phyloP scores from a whole-genome alignment of 2,888 invertebrate species.

The Hyppa rectilinea region DNA sequence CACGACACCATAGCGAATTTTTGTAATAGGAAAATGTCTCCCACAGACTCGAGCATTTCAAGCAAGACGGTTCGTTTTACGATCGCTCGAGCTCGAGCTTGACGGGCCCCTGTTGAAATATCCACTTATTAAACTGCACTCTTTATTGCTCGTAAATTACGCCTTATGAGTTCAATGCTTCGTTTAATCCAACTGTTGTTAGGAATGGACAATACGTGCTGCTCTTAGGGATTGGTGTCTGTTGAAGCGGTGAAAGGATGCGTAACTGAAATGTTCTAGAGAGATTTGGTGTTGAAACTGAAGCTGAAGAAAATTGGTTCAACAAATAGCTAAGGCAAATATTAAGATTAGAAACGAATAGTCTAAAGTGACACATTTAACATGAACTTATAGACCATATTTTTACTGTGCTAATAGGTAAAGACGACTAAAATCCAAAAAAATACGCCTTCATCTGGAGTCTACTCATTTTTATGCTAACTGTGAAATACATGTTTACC shows the following conservation, averaged over 20 bases:
- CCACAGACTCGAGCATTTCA: conserved; percentile 52
- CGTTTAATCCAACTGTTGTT: conserved; percentile 75
- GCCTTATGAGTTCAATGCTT: conserved; percentile 84
- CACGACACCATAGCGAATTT: conserved; percentile 58
- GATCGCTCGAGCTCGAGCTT: conserved; percentile 65
- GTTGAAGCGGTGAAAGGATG: conserved; percentile 25
- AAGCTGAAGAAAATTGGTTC: not conserved
- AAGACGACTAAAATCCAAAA: too few relatives aligned
- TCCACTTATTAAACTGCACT: conserved; percentile 83
- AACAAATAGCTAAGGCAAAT: not conserved
- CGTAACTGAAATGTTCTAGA: conserved; percentile 1
- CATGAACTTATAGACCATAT: too few relatives aligned
- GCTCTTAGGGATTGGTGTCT: conserved; percentile 45
- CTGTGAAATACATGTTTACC: not conserved
- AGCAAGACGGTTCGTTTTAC: conserved; percentile 72
- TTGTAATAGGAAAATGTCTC: conserved; percentile 66
- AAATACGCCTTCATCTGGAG: not conserved
- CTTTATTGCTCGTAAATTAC: conserved; percentile 84
- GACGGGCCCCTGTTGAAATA: conserved; percentile 78
- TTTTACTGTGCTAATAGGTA: too few relatives aligned
- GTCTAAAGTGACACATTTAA: not conserved
- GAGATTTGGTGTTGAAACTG: conserved; percentile 16
- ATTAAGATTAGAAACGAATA: not conserved
- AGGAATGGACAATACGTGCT: conserved; percentile 66
- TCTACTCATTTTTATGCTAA: not conserved